These are phyloP conservation scores for Epinephelus lanceolatus DNA, from an alignment of 2,113 vertebrate genomes.

Conservation along the genomic window DNA sequence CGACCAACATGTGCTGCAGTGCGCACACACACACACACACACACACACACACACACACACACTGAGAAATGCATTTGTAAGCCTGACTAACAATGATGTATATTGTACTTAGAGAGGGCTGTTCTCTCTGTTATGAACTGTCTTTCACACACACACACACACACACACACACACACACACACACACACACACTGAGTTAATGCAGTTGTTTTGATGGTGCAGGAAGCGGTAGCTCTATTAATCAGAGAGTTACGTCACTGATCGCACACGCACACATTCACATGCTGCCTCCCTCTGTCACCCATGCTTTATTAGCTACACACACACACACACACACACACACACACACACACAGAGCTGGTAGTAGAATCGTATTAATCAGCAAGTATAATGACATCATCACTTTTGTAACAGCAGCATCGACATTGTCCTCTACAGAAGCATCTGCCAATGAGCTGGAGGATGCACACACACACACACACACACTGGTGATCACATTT, in stretches of 20 bases:
- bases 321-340: constrained; percentile 13
- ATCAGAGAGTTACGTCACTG: constrained; percentile 21
- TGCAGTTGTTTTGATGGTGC: constrained; percentile 21
- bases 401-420: constrained; percentile 14
- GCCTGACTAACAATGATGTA: constrained; percentile 31
- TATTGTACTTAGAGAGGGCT: constrained; percentile 8
- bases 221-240: constrained; percentile 17
- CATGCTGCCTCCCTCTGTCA: too few species aligned
- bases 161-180: constrained; percentile 11
- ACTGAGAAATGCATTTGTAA: background rate
- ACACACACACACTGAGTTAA: background rate
- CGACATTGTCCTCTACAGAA: background rate
- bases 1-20: background rate
- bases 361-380: constrained; percentile 9
- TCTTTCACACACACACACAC: too few species aligned
- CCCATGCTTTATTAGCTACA: too few species aligned
- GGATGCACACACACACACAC: background rate
- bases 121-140: background rate
- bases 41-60: constrained; percentile 4
- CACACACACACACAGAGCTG: constrained; percentile 2
- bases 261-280: background rate
- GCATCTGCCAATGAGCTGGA: background rate
- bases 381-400: constrained; percentile 33
- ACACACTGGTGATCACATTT: background rate
- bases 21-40: background rate